Percentiles rank a stretch among this genome's conserved stretches.
Evolutionary conservation across 2,888 invertebrate species (phyloP).

Genomic region (Eristalinus aeneus): DNA sequence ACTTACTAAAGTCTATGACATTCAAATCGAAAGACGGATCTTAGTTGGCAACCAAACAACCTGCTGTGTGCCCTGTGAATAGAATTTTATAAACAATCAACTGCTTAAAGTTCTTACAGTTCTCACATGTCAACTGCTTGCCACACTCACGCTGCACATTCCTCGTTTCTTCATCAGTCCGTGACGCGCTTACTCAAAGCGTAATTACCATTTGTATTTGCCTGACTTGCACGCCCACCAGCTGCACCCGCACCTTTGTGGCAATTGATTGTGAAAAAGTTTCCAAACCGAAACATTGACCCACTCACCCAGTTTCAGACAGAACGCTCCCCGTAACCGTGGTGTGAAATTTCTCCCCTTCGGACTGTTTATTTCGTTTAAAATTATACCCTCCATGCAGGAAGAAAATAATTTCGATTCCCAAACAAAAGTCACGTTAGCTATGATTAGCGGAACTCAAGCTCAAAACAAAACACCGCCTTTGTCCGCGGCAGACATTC

Average conservation of each 20-base stretch:
- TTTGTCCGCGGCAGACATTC: background rate
- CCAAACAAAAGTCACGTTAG: constrained; percentile 19
- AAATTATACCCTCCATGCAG: background rate
- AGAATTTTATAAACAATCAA: too few species aligned
- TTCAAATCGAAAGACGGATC: too few species aligned
- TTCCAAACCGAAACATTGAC: background rate
- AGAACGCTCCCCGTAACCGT: background rate
- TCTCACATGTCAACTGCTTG: too few species aligned
- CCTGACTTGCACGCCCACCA: too few species aligned
- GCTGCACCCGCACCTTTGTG: background rate
- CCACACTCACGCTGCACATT: too few species aligned
- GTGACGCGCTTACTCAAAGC: too few species aligned
- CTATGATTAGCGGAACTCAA: background rate
- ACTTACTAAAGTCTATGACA: too few species aligned
- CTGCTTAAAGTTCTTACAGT: too few species aligned
- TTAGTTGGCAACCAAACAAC: too few species aligned
- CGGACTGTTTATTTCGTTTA: background rate
- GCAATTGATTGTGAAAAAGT: background rate
- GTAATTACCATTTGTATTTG: too few species aligned
- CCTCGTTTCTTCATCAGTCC: too few species aligned
- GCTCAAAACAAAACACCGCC: background rate
- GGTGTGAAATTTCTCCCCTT: constrained; percentile 12
- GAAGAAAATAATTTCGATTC: background rate
- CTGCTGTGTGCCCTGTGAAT: too few species aligned
- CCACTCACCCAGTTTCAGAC: background rate